Percentiles rank a stretch among this genome's conserved stretches.
phyloP scores from a whole-genome alignment of 1,140 invertebrate genomes.

The Musca domestica region DNA sequence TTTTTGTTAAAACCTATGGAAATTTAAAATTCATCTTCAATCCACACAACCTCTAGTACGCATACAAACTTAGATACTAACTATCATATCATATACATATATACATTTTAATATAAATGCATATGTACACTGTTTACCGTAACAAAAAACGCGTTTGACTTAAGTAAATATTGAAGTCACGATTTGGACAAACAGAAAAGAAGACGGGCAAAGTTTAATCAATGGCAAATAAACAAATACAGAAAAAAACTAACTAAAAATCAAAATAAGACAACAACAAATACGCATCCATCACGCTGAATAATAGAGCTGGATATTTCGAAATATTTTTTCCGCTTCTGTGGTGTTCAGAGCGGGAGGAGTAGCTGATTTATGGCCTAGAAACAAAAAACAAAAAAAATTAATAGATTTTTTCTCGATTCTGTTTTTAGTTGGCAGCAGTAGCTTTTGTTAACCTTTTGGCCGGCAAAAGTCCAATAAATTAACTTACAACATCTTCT shows the following conservation, averaged over 20 bases:
- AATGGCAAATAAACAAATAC: conserved; percentile 11
- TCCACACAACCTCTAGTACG: no score
- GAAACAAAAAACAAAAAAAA: no score
- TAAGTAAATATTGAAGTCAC: conserved; percentile 14
- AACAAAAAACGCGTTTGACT: neutral
- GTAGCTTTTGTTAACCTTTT: no score
- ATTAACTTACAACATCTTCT: no score
- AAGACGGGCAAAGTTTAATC: conserved; percentile 1
- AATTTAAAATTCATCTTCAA: neutral
- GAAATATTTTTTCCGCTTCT: conserved; percentile 3
- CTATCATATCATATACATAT: neutral
- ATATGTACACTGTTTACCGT: no score
- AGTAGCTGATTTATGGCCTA: no score
- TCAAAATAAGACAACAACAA: no score
- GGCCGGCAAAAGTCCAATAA: no score
- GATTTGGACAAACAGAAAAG: neutral
- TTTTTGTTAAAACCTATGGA: neutral
- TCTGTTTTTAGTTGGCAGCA: no score
- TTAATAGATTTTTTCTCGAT: no score
- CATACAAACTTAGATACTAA: no score
- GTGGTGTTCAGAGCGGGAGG: neutral
- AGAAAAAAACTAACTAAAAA: neutral
- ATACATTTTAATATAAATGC: neutral
- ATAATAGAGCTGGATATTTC: neutral
- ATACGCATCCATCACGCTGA: no score